Evolutionary conservation across 2,113 vertebrate species (phyloP).

Genomic region (Lasiurus cinereus): DNA sequence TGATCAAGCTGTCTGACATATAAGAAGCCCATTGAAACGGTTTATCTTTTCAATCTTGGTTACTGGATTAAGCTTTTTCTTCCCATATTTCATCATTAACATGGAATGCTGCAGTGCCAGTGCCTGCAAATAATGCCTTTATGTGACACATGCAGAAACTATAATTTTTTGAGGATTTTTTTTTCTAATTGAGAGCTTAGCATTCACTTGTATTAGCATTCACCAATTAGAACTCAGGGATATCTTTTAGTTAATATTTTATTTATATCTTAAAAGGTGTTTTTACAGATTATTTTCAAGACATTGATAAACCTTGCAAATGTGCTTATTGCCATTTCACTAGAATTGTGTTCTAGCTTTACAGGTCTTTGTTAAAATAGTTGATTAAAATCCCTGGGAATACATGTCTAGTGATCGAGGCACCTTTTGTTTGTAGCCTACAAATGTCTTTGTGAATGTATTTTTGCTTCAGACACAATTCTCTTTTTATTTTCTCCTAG

Average conservation of each 20-base stretch:
- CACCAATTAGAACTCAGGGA: background rate
- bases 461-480: constrained; percentile 61
- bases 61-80: background rate
- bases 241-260: constrained; percentile 26
- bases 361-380: constrained; percentile 25
- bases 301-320: background rate
- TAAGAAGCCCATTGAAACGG: background rate
- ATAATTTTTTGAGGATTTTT: background rate
- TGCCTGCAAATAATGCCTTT: background rate
- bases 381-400: constrained; percentile 43
- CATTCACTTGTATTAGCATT: background rate
- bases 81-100: background rate
- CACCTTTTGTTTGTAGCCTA: constrained; percentile 48
- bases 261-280: constrained; percentile 37
- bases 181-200: background rate
- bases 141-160: background rate
- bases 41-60: background rate
- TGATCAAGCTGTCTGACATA: background rate
- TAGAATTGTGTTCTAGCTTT: constrained; percentile 42
- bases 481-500: constrained; percentile 69
- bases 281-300: constrained; percentile 30
- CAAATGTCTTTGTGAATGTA: constrained; percentile 68
- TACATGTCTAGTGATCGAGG: background rate
- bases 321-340: background rate
- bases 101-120: background rate